Conservation (phyloP, 2,113 vertebrate species). For the Rhadina sibilatrix region DNA sequence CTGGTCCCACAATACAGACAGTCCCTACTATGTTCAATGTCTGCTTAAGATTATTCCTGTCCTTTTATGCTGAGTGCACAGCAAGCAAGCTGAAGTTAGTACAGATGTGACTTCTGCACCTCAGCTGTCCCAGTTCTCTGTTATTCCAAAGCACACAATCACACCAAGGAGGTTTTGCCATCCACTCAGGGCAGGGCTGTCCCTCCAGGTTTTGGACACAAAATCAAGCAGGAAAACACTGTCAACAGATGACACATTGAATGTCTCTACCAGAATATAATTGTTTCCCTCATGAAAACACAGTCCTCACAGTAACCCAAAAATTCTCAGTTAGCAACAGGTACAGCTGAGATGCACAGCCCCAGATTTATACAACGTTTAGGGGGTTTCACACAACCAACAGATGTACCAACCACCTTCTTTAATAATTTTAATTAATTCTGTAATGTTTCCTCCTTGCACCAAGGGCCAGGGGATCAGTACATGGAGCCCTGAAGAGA, state of each 20-base stretch:
- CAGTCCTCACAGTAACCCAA: not conserved
- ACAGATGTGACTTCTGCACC: not conserved
- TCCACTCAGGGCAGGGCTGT: not conserved
- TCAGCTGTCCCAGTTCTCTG: accelerated
- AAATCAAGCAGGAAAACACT: not conserved
- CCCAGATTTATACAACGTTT: not conserved
- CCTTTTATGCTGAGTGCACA: not conserved
- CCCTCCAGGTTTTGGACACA: not conserved
- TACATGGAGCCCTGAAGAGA: not conserved
- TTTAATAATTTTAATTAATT: not conserved
- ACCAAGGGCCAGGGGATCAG: not conserved
- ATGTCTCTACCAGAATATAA: not conserved
- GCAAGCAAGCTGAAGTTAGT: not conserved
- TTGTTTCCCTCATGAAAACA: not conserved
- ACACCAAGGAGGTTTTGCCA: not conserved
- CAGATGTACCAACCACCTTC: not conserved
- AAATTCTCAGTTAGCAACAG: not conserved
- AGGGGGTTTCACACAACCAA: not conserved
- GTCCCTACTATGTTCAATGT: not conserved
- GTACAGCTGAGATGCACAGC: not conserved
- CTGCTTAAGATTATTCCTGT: not conserved
- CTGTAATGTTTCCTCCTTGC: not conserved
- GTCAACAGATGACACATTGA: not conserved
- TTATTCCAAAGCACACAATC: not conserved
- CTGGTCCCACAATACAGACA: not conserved